Conservation (phyloP, 2,888 invertebrate genomes). For the Amphimallon solstitiale region DNA sequence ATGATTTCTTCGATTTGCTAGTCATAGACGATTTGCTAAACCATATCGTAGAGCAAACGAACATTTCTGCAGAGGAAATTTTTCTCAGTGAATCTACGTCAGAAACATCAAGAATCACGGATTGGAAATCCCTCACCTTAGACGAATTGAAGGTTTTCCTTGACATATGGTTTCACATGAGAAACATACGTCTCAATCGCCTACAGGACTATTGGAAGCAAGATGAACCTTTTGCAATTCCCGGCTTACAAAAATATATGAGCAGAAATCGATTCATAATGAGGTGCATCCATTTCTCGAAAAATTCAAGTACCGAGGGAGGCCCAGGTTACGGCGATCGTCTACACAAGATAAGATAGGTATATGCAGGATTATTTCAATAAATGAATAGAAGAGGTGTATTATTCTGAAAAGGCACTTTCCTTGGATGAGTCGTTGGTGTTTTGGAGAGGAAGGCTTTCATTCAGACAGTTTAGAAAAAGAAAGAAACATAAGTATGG, state of each 20-base stretch:
- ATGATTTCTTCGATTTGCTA: background rate
- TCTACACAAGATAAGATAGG: no score
- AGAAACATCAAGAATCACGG: constrained; percentile 46
- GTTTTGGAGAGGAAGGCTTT: constrained; percentile 46
- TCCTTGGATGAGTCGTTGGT: constrained; percentile 44
- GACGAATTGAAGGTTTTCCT: constrained; percentile 54
- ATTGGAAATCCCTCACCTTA: constrained; percentile 51
- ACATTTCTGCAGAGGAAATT: constrained; percentile 37
- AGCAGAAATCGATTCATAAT: constrained; percentile 40
- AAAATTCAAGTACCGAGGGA: constrained; percentile 12
- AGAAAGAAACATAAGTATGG: constrained; percentile 46
- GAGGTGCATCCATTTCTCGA: constrained; percentile 54
- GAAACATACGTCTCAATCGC: background rate
- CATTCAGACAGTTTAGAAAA: constrained; percentile 40
- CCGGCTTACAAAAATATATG: constrained; percentile 10
- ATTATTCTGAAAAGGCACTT: constrained; percentile 45
- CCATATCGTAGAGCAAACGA: constrained; percentile 3
- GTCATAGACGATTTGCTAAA: background rate
- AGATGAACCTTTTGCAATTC: constrained; percentile 37
- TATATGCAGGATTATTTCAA: background rate
- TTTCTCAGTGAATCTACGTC: constrained; percentile 37
- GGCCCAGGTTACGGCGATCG: no score
- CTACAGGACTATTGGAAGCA: background rate
- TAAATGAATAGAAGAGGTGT: constrained; percentile 46
- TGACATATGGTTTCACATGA: constrained; percentile 54